Base-by-base conservation (phyloP, 2,113 vertebrate genomes). In the Grallaria varia region DNA sequence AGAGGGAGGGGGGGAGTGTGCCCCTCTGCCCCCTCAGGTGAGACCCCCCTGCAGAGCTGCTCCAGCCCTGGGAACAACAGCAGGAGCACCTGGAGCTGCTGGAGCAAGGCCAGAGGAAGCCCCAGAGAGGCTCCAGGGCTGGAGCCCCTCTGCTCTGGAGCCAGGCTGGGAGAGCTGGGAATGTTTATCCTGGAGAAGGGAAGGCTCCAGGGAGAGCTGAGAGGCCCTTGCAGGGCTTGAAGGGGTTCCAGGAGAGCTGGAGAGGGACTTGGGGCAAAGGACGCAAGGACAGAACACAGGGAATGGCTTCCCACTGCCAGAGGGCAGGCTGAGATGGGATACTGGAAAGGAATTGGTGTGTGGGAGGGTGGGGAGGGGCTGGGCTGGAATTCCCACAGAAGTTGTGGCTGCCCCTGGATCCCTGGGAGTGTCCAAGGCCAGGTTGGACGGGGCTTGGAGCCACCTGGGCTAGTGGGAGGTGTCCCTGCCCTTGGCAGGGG, bases 391-490 rank as follows among this genome's bases (percentile, higher is more conserved):
- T 40, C 2, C 52, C 63, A 86, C 72, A 76, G 72, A 0, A 47
- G 14, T 59, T 47, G 59, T 10, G 82, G 59, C 59, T 64, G 69
- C 6, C 24, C n/a, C 66, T 78, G 84, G 4, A 78, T 24, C 84
- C 47, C 64, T 87, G 56, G 4, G 0, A 13, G 16, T 71, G 30
- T 0, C 40, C 66, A 6, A 78, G 47, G 39, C 2, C 7, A 60
- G 39, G 33, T 0, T 77, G 63, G 58, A 44, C 8, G 37, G 30
- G 15, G 24, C 10, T 63, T 2, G 58, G 33, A 45, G 18, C 55
- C 33, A 0, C 17, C 55, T 47, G 66, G 24, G 7, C 14, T 0
- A 2, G 6, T 12, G 53, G 52, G 15, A 62, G 27, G 56, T 35
- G 56, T 30, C 25, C 25, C 60, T 63, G 35, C 53, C 53, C 53